These are phyloP conservation scores for Hippolais icterina DNA, from an alignment of 2,113 vertebrate species.

Conservation along the genomic window DNA sequence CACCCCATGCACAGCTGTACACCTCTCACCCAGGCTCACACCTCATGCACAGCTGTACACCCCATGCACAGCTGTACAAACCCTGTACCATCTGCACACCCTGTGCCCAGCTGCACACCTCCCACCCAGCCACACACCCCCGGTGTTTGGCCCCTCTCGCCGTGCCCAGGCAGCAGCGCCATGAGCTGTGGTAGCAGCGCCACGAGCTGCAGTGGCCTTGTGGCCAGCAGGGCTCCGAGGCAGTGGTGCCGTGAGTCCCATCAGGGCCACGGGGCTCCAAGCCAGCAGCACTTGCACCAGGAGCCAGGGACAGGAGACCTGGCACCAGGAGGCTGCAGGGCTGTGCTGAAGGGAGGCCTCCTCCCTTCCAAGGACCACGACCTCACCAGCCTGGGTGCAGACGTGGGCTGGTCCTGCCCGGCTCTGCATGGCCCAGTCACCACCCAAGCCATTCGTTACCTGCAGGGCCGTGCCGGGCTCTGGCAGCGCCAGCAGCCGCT, in stretches of 20 bases:
- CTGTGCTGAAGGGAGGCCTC: not conserved
- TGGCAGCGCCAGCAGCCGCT: conserved; percentile 67
- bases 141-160: no score
- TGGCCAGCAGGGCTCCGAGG: not conserved
- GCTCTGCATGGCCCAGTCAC: not conserved
- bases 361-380: no score
- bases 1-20: not conserved
- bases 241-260: fast-evolving
- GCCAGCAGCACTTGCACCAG: not conserved
- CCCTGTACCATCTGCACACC: no score
- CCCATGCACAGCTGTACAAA: no score
- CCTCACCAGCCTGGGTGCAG: not conserved
- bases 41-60: no score
- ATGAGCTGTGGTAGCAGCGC: fast-evolving
- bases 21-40: not conserved
- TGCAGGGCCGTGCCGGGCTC: not conserved
- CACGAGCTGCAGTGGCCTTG: not conserved
- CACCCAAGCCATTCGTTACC: not conserved
- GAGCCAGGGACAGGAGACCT: no score
- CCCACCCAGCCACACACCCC: not conserved
- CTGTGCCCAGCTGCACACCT: not conserved
- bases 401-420: fast-evolving
- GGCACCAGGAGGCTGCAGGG: fast-evolving
- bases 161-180: fast-evolving
- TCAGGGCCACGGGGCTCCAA: fast-evolving